Evolutionary conservation across 1,140 invertebrate genomes (phyloP).

Genomic region (Micrasema longulum): DNA sequence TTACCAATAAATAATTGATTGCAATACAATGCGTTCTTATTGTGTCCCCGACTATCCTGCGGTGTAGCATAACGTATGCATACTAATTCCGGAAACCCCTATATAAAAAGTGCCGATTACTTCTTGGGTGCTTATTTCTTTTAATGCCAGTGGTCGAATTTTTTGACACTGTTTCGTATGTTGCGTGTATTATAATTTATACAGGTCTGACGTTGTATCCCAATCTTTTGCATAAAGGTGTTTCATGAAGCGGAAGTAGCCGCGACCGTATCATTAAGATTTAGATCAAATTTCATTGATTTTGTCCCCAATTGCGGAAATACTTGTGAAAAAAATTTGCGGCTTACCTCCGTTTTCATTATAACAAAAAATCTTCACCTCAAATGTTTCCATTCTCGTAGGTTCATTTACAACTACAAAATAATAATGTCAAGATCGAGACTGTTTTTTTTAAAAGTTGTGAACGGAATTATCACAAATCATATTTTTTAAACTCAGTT

Average conservation of each 20-base stretch:
- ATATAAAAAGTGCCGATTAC: background rate
- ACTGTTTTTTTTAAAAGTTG: too few relatives aligned
- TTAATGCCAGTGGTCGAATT: too few relatives aligned
- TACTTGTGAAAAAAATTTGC: constrained; percentile 40
- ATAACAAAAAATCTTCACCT: too few relatives aligned
- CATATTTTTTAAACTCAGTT: too few relatives aligned
- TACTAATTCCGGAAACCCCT: background rate
- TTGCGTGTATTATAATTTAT: background rate
- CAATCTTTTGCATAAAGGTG: constrained; percentile 36
- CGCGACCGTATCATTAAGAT: constrained; percentile 42
- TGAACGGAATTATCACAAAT: too few relatives aligned
- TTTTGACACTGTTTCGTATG: too few relatives aligned
- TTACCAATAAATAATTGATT: constrained; percentile 25
- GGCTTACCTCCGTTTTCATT: too few relatives aligned
- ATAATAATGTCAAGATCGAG: too few relatives aligned
- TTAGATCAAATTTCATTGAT: constrained; percentile 45
- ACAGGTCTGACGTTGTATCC: background rate
- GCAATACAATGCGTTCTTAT: constrained; percentile 25
- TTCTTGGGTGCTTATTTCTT: too few relatives aligned
- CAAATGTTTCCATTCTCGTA: too few relatives aligned
- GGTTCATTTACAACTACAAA: too few relatives aligned
- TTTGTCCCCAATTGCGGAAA: constrained; percentile 42
- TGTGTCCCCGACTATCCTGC: constrained; percentile 19
- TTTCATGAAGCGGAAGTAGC: constrained; percentile 38
- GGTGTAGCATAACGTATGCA: constrained; percentile 1